Conservation (phyloP, 1,140 invertebrate species). For the Branchinecta lynchi region DNA sequence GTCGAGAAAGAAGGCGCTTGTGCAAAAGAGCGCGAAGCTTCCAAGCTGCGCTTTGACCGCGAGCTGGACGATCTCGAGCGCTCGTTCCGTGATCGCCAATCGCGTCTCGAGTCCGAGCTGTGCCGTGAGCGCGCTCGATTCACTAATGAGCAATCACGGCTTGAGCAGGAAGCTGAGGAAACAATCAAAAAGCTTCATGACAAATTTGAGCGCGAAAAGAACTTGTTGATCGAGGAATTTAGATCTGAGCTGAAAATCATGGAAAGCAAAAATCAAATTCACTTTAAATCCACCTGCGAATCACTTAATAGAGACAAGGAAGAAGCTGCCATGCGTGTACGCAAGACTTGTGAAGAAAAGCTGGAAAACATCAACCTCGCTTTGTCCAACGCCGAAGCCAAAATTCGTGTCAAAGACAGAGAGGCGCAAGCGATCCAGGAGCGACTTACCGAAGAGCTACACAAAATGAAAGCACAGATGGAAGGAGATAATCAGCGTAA, state of each 20-base stretch:
- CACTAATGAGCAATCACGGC: background rate
- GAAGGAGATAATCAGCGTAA: background rate
- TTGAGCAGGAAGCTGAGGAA: background rate
- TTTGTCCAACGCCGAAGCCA: background rate
- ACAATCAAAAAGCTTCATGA: background rate
- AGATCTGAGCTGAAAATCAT: background rate
- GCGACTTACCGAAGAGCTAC: background rate
- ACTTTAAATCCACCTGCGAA: background rate
- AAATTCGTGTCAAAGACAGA: background rate
- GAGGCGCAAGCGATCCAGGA: background rate
- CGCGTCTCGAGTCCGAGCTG: background rate
- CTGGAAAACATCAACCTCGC: background rate
- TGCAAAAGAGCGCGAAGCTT: background rate
- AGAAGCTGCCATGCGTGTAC: background rate
- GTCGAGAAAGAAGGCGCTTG: background rate
- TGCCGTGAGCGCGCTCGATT: background rate
- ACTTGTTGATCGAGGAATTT: background rate
- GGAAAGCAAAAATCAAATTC: constrained; percentile 7
- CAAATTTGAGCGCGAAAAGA: background rate
- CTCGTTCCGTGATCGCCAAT: background rate
- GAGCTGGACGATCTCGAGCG: background rate
- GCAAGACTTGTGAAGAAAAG: background rate
- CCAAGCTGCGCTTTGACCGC: background rate
- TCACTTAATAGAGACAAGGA: background rate
- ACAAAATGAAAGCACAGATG: background rate